Percentiles rank a stretch among this genome's conserved stretches.
Evolutionary conservation across 2,113 vertebrate species (phyloP).

Genomic region (Gallinago media): DNA sequence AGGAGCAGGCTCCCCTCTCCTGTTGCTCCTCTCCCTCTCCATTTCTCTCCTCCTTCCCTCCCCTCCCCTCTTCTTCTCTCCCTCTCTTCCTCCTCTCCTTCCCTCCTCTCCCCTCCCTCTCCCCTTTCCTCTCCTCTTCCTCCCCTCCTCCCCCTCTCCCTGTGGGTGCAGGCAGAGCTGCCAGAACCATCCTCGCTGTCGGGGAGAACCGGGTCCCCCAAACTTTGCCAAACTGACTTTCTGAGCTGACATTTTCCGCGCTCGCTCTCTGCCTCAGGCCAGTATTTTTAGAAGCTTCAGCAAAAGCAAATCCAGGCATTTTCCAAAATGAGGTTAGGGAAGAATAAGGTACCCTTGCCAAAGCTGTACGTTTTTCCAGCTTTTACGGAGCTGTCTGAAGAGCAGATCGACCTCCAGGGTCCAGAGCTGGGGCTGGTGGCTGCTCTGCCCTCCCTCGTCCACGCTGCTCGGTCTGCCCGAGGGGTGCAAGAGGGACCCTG

Average conservation of each 20-base stretch:
- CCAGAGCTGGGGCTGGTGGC: not conserved
- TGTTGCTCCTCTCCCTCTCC: too few relatives aligned
- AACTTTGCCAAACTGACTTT: not conserved
- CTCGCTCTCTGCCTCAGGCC: not conserved
- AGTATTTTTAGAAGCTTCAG: slow-evolving; percentile 57
- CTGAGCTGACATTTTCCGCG: slow-evolving; percentile 10
- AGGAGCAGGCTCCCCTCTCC: not conserved
- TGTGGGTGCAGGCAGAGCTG: rapidly evolving
- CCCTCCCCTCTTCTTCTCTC: too few relatives aligned
- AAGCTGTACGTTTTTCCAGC: not conserved
- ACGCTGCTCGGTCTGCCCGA: rapidly evolving
- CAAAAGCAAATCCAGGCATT: slow-evolving; percentile 34
- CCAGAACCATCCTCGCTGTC: not conserved
- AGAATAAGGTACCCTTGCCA: not conserved
- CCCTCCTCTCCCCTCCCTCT: too few relatives aligned
- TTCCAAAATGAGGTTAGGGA: slow-evolving; percentile 29
- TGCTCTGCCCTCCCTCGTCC: rapidly evolving
- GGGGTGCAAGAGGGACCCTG: not conserved
- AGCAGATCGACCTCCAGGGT: not conserved
- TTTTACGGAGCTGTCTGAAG: not conserved
- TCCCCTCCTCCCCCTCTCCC: too few relatives aligned
- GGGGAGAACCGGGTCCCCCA: rapidly evolving
- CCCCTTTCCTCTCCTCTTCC: too few relatives aligned
- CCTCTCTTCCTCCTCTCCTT: too few relatives aligned
- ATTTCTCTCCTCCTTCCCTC: too few relatives aligned